Conservation (phyloP, 2,113 vertebrate genomes). For the Brienomyrus brachyistius region DNA sequence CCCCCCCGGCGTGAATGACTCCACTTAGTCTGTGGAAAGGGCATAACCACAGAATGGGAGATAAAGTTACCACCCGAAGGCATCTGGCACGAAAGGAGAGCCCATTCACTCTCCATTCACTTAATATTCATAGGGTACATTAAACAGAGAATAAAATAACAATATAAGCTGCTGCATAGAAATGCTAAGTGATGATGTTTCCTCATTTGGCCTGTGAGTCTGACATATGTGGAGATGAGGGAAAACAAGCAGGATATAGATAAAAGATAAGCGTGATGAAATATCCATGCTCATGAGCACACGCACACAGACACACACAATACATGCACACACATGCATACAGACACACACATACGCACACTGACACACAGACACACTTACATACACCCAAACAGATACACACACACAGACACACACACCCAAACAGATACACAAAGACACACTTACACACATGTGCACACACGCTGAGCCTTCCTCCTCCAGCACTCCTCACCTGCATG, state of each 20-base stretch:
- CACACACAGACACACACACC: too few relatives aligned
- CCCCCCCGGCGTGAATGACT: constrained; percentile 45
- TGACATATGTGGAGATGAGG: constrained; percentile 27
- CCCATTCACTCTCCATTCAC: constrained; percentile 20
- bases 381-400: not conserved
- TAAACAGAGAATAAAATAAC: constrained; percentile 25
- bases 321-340: too few relatives aligned
- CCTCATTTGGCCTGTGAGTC: constrained; percentile 27
- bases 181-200: constrained; percentile 37
- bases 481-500: not conserved
- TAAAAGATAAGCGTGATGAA: not conserved
- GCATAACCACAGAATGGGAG: constrained; percentile 32
- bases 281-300: not conserved
- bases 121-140: constrained; percentile 36
- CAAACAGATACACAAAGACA: not conserved
- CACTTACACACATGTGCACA: not conserved
- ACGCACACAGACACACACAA: not conserved
- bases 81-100: constrained; percentile 14
- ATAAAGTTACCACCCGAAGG: constrained; percentile 47
- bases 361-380: not conserved
- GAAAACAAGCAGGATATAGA: constrained; percentile 24
- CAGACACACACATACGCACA: not conserved
- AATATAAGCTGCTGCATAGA: constrained; percentile 26
- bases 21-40: constrained; percentile 43
- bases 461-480: not conserved